phyloP scores from a whole-genome alignment of 2,888 invertebrate species.

The Chelonus formosanus region DNA sequence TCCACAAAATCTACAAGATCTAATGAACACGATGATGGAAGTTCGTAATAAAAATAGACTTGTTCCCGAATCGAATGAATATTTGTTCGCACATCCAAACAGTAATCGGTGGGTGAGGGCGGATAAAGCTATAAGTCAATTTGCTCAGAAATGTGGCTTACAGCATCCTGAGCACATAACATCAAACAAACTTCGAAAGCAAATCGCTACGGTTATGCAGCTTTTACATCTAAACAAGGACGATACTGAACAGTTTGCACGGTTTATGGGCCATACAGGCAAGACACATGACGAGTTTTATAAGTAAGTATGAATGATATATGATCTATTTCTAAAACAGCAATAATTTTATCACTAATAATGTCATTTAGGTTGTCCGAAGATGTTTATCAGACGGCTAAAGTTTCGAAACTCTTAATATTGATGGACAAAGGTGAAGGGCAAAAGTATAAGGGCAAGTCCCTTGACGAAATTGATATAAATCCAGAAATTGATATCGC shows the following conservation, averaged over 20 bases:
- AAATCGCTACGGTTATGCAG: constrained; percentile 22
- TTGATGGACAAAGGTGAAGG: constrained; percentile 23
- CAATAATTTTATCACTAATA: no score
- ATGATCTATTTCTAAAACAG: no score
- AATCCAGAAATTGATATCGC: constrained; percentile 12
- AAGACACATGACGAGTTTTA: constrained; percentile 25
- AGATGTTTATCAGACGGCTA: constrained; percentile 23
- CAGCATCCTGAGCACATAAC: constrained; percentile 3
- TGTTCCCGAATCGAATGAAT: not conserved
- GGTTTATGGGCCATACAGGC: constrained; percentile 25
- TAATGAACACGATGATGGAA: not conserved
- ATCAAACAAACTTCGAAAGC: constrained; percentile 4
- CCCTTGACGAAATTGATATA: constrained; percentile 20
- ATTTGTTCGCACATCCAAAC: constrained; percentile 1
- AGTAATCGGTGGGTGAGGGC: not conserved
- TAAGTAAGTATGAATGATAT: no score
- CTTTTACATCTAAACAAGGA: constrained; percentile 19
- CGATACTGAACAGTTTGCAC: constrained; percentile 20
- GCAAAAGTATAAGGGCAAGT: constrained; percentile 19
- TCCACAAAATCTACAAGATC: constrained; percentile 10
- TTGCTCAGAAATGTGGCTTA: not conserved
- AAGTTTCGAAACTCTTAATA: constrained; percentile 21
- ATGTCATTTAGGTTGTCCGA: constrained; percentile 17
- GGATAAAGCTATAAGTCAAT: not conserved
- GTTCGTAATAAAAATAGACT: not conserved